Evolutionary conservation across 2,113 vertebrate species (phyloP).

Genomic region (Scortum barcoo): DNA sequence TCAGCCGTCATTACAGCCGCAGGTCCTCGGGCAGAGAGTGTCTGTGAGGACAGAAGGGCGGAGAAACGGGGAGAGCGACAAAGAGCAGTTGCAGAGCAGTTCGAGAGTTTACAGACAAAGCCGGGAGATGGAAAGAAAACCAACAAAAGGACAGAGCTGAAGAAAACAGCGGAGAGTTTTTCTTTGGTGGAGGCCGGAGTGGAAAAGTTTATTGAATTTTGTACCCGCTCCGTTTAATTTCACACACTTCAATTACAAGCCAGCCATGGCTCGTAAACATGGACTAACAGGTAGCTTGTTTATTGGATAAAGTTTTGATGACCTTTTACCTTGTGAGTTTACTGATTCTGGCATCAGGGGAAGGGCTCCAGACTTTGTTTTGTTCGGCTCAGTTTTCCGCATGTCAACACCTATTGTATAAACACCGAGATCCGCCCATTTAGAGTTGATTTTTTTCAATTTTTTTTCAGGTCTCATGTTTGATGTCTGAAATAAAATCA

Average conservation of each 20-base stretch:
- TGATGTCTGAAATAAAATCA: not conserved
- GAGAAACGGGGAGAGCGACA: not conserved
- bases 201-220: slow-evolving; percentile 41
- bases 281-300: slow-evolving; percentile 21
- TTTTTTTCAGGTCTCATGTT: too few species aligned
- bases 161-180: slow-evolving; percentile 8
- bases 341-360: slow-evolving; percentile 8
- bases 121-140: not conserved
- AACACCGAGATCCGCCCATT: not conserved
- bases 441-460: not conserved
- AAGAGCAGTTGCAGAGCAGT: slow-evolving; percentile 39
- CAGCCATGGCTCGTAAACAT: slow-evolving; percentile 22
- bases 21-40: slow-evolving; percentile 21
- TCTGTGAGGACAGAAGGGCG: slow-evolving; percentile 9
- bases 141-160: slow-evolving; percentile 24
- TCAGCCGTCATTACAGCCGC: slow-evolving; percentile 51
- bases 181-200: slow-evolving; percentile 25
- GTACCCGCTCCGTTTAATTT: slow-evolving; percentile 22
- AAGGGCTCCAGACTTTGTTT: not conserved
- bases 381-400: not conserved
- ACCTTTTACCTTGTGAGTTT: slow-evolving; percentile 11
- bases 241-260: slow-evolving; percentile 27
- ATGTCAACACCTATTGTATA: not conserved
- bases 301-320: slow-evolving; percentile 36
- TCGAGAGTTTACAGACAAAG: slow-evolving; percentile 22